Percentiles rank a stretch among this genome's conserved stretches.
phyloP scores from a whole-genome alignment of 2,888 invertebrate species.

The Tortrix viridana region DNA sequence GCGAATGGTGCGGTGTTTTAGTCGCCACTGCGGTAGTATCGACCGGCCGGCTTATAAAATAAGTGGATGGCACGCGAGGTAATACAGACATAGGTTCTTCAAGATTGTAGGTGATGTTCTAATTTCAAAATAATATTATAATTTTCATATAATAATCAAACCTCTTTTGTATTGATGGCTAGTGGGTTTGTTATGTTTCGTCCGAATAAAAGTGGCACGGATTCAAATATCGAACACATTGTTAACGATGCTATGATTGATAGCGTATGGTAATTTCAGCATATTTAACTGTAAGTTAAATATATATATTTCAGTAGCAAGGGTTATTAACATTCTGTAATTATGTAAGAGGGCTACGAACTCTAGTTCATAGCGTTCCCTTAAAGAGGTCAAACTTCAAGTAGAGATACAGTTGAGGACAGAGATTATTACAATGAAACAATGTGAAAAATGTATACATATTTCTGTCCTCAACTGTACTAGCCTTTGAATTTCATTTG shows the following conservation, averaged over 20 bases:
- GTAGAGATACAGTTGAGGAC: too few relatives aligned
- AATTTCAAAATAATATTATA: constrained; percentile 51
- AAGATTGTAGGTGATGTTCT: constrained; percentile 54
- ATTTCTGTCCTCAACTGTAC: too few relatives aligned
- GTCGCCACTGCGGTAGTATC: constrained; percentile 77
- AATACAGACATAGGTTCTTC: constrained; percentile 51
- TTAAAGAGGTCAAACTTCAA: too few relatives aligned
- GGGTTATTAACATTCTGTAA: constrained; percentile 1
- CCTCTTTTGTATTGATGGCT: not conserved
- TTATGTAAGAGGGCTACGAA: not conserved
- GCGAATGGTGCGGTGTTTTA: constrained; percentile 54
- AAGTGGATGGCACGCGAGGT: constrained; percentile 71
- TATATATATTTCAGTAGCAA: not conserved
- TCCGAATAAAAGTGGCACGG: not conserved
- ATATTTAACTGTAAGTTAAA: not conserved
- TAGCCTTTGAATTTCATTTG: too few relatives aligned
- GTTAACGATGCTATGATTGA: constrained; percentile 9
- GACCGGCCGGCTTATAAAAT: constrained; percentile 66
- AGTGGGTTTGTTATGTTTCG: not conserved
- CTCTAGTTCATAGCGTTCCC: not conserved
- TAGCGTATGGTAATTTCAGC: constrained; percentile 6
- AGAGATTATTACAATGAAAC: too few relatives aligned
- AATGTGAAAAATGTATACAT: too few relatives aligned
- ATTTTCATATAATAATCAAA: constrained; percentile 20
- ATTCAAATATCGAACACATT: constrained; percentile 12